Percentiles rank a stretch among this genome's conserved stretches.
phyloP scores from a whole-genome alignment of 2,888 invertebrate genomes.

The Andrena camellia region DNA sequence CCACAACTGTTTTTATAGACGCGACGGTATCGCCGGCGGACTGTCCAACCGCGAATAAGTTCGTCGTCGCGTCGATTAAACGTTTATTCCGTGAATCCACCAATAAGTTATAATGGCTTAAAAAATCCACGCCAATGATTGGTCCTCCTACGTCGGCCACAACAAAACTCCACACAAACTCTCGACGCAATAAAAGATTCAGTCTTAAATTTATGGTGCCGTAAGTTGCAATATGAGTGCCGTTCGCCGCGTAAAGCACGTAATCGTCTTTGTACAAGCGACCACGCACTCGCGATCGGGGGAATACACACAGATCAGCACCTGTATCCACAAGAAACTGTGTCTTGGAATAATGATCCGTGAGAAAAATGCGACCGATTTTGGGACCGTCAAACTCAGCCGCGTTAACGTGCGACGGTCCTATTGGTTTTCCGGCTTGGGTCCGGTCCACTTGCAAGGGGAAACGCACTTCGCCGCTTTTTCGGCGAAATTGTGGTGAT shows the following conservation, averaged over 20 bases:
- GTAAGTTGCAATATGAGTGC: too few species aligned
- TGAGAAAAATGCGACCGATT: background rate
- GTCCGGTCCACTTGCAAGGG: background rate
- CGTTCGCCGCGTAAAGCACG: too few species aligned
- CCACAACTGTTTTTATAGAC: background rate
- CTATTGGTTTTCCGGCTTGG: background rate
- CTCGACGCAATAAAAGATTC: too few species aligned
- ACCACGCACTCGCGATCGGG: too few species aligned
- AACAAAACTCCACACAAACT: too few species aligned
- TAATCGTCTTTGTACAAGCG: too few species aligned
- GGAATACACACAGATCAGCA: background rate
- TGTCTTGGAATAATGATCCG: background rate
- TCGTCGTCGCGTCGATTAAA: background rate
- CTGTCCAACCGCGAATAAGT: background rate
- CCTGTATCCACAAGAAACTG: background rate
- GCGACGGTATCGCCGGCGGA: background rate
- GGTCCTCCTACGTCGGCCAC: too few species aligned
- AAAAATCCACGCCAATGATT: background rate
- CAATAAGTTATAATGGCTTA: background rate
- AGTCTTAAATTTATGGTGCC: too few species aligned
- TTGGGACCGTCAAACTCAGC: background rate
- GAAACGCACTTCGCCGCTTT: background rate
- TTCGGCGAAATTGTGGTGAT: constrained; percentile 1
- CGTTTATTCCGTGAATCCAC: background rate
- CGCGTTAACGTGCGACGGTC: background rate